Percentiles rank a stretch among this genome's conserved stretches.
phyloP scores from a whole-genome alignment of 2,888 invertebrate species.

The Augiades crinisus region DNA sequence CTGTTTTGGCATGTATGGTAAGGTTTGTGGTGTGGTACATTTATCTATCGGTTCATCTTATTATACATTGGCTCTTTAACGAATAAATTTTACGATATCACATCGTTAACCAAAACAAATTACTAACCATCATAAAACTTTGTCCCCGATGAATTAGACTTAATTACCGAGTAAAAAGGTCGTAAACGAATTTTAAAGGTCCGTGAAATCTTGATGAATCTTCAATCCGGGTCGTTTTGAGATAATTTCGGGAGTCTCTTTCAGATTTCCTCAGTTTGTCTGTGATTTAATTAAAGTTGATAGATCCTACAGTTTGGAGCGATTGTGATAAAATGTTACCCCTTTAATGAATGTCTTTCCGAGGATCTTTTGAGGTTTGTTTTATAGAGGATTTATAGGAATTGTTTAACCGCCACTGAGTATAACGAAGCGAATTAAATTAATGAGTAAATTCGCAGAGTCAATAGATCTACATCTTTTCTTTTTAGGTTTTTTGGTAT shows the following conservation, averaged over 20 bases:
- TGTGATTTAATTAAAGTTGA: constrained; percentile 22
- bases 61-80: not conserved
- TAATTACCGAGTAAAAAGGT: constrained; percentile 8
- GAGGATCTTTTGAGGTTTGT: not conserved
- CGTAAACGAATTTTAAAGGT: constrained; percentile 10
- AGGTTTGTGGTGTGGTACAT: too few species aligned
- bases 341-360: constrained; percentile 1
- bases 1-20: too few species aligned
- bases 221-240: constrained; percentile 12
- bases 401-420: too few species aligned
- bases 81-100: not conserved
- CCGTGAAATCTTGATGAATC: constrained; percentile 10
- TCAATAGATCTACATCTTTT: too few species aligned
- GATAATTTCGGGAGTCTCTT: constrained; percentile 20
- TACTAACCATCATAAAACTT: not conserved
- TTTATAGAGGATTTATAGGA: too few species aligned
- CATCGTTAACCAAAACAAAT: constrained; percentile 19
- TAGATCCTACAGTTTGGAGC: constrained; percentile 2
- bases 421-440: too few species aligned
- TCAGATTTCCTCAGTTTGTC: constrained; percentile 5
- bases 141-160: constrained; percentile 6
- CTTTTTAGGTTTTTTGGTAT: too few species aligned
- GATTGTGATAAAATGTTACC: constrained; percentile 8
- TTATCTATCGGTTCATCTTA: constrained; percentile 4
- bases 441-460: too few species aligned